phyloP scores from a whole-genome alignment of 2,113 vertebrate genomes.

The Fulmarus glacialis region DNA sequence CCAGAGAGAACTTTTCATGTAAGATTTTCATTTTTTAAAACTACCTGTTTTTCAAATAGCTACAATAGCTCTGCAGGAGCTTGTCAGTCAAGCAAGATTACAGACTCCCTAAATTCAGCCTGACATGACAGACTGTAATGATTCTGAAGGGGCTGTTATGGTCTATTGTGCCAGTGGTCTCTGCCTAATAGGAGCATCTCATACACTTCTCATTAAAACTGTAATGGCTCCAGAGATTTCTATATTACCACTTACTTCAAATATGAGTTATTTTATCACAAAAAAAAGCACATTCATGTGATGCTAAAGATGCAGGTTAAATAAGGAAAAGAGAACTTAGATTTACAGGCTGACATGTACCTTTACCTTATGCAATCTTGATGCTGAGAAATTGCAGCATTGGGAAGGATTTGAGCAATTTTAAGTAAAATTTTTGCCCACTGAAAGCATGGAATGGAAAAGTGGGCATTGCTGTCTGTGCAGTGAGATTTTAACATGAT shows the following conservation, averaged over 20 bases:
- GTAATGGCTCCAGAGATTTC: neutral
- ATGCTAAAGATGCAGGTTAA: neutral
- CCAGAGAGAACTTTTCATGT: neutral
- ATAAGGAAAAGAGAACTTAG: neutral
- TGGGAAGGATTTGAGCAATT: neutral
- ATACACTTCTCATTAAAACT: neutral
- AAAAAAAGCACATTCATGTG: neutral
- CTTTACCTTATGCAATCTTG: neutral
- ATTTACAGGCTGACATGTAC: neutral
- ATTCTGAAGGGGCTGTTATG: neutral
- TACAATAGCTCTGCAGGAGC: neutral
- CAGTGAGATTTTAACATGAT: neutral
- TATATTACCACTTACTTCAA: neutral
- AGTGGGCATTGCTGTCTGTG: neutral
- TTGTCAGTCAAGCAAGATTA: constrained; percentile 38
- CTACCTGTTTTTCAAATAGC: neutral
- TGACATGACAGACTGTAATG: neutral
- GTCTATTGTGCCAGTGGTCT: neutral
- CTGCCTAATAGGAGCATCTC: neutral
- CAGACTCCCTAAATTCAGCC: constrained; percentile 9
- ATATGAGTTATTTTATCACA: neutral
- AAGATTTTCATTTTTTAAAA: neutral
- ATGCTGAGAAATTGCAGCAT: neutral
- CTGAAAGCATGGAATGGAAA: neutral
- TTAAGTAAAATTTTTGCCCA: neutral